Base-by-base conservation (phyloP, 2,797 vertebrate genomes). In the Crenichthys baileyi region DNA sequence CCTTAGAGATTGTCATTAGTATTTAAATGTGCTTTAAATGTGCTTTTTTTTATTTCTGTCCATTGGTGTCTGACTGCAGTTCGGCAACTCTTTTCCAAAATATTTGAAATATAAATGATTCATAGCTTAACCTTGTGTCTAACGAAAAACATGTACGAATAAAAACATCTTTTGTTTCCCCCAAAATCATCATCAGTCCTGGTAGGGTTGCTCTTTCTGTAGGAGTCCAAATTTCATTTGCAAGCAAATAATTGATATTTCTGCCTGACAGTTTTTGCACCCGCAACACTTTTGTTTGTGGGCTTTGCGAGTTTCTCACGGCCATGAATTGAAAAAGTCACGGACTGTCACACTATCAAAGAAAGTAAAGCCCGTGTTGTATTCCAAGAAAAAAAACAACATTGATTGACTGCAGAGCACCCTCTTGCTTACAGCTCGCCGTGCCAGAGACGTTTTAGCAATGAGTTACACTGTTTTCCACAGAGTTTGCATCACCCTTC, bases 401-500 rank as follows among this genome's bases (percentile, higher is more conserved):
- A 77, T 73, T 81, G 87, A 85, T 80, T 65, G 85, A 77, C 79
- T 86, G 70, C 44, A 71, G 76, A 77, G 80, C 76, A 48, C 7
- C 73, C 68, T 78, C 24, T 79, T 53, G 70, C 67, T 81, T 81
- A 81, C 68, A 85, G 46, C 46, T 73, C n/a, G 71, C 82, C 77
- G 77, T 60, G 80, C 74, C 53, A n/a, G 76, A 87, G 79, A 85
- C 77, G 84, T 74, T 65, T 15, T 50, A 89, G 79, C 77, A 16
- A 56, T 39, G 29, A 74, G 85, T 93, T 87, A 65, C 88, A 76
- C 77, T 72, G 71, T 65, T 83, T 83, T 88, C 77, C 71, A 75
- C 74, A 79, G 80, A 58, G 84, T 86, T 92, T 83, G 78, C 83
- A 84, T 92, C 88, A 90, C 76, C 86, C 75, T 72, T 75, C 84